These are phyloP conservation scores for Caenorhabditis japonica DNA, from an alignment of 2,888 invertebrate species.

Conservation along the genomic window DNA sequence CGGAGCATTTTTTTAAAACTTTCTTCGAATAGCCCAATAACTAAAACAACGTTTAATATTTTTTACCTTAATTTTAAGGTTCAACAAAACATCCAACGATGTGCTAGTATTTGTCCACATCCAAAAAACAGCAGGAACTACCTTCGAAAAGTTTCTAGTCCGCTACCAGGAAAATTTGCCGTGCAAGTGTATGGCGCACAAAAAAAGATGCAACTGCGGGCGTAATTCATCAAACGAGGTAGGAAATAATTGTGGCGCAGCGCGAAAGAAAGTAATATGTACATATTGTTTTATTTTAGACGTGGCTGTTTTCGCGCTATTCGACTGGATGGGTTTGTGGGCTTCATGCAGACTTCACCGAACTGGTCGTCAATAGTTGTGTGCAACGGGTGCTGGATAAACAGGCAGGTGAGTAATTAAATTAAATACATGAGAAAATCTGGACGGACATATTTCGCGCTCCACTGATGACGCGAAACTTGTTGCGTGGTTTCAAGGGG, in stretches of 20 bases:
- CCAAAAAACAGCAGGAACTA: conserved; percentile 97
- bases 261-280: conserved; percentile 5
- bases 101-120: conserved; percentile 98
- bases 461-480: neutral
- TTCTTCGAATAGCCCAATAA: too few relatives aligned
- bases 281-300: conserved; percentile 78
- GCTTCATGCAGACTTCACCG: conserved; percentile 91
- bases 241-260: conserved; percentile 13
- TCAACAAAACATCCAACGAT: conserved; percentile 82
- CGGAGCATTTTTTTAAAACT: too few relatives aligned
- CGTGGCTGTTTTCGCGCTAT: conserved; percentile 97
- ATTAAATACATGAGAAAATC: too few relatives aligned
- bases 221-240: conserved; percentile 81
- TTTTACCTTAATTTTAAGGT: conserved; percentile 51
- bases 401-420: conserved; percentile 81
- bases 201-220: conserved; percentile 76
- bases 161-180: conserved; percentile 93
- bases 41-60: too few relatives aligned
- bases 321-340: conserved; percentile 98
- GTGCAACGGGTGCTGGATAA: conserved; percentile 92
- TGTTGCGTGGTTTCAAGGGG: too few relatives aligned
- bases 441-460: neutral
- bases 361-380: conserved; percentile 86
- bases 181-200: conserved; percentile 85
- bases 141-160: conserved; percentile 95